These are phyloP conservation scores for Apeira syringaria DNA, from an alignment of 2,888 invertebrate genomes.

Conservation along the genomic window DNA sequence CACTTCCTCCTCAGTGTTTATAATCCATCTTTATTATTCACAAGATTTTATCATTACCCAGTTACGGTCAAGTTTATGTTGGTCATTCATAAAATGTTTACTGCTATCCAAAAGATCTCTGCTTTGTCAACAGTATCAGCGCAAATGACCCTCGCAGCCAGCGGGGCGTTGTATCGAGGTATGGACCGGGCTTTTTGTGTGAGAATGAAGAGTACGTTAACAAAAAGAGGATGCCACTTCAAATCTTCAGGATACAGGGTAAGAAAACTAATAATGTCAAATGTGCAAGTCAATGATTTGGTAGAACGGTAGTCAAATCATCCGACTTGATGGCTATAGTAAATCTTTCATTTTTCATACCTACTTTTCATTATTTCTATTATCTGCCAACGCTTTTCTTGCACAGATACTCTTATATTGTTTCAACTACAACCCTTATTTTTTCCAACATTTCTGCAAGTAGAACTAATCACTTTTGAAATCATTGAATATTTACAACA, in stretches of 20 bases:
- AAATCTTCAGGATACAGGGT: constrained; percentile 98
- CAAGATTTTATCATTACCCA: constrained; percentile 25
- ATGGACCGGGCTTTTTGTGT: constrained; percentile 97
- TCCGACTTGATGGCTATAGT: no score
- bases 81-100: constrained; percentile 31
- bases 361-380: no score
- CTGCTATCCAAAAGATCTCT: constrained; percentile 26
- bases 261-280: constrained; percentile 59
- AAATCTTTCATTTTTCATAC: neutral
- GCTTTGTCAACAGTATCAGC: constrained; percentile 87
- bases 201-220: constrained; percentile 98
- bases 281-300: neutral
- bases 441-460: no score
- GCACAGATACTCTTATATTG: no score
- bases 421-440: no score
- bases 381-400: constrained; percentile 1
- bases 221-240: constrained; percentile 98
- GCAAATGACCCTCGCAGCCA: constrained; percentile 90
- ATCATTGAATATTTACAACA: no score
- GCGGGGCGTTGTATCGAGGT: constrained; percentile 89
- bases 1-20: constrained; percentile 22
- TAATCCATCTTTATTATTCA: constrained; percentile 24
- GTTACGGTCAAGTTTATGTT: constrained; percentile 24
- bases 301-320: neutral
- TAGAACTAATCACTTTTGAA: no score